phyloP scores from a whole-genome alignment of 2,113 vertebrate genomes.

The Phylloscopus trochiloides region DNA sequence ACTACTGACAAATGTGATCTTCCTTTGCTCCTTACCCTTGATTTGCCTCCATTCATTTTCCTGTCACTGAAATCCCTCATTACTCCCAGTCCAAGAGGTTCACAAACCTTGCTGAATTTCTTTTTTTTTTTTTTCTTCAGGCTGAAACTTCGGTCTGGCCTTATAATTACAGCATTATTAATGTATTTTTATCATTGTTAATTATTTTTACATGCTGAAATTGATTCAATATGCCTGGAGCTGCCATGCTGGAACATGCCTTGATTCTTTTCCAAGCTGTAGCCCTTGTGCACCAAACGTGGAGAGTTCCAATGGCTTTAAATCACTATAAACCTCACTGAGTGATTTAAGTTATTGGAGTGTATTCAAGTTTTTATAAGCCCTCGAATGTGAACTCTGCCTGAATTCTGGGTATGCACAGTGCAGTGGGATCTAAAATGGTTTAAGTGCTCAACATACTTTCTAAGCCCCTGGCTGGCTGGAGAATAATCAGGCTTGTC shows the following conservation, averaged over 20 bases:
- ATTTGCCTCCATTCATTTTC: constrained; percentile 44
- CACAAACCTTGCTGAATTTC: neutral
- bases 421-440: constrained; percentile 60
- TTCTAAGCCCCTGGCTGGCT: constrained; percentile 31
- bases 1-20: constrained; percentile 54
- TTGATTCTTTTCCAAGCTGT: constrained; percentile 64
- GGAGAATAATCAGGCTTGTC: constrained; percentile 40
- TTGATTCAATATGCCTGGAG: constrained; percentile 71
- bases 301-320: constrained; percentile 66
- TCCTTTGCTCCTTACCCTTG: constrained; percentile 45
- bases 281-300: constrained; percentile 33
- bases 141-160: constrained; percentile 43
- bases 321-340: constrained; percentile 63
- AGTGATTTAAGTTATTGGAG: constrained; percentile 72
- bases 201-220: constrained; percentile 73
- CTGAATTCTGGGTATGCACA: constrained; percentile 37
- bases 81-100: neutral
- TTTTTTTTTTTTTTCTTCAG: neutral
- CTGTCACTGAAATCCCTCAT: constrained; percentile 46
- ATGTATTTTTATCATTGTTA: constrained; percentile 70
- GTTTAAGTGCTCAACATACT: constrained; percentile 57
- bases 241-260: constrained; percentile 67
- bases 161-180: constrained; percentile 66
- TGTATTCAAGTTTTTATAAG: constrained; percentile 68
- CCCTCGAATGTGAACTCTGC: constrained; percentile 53